These are phyloP conservation scores for Chionodraco myersi DNA, from an alignment of 2,113 vertebrate species.

Conservation along the genomic window DNA sequence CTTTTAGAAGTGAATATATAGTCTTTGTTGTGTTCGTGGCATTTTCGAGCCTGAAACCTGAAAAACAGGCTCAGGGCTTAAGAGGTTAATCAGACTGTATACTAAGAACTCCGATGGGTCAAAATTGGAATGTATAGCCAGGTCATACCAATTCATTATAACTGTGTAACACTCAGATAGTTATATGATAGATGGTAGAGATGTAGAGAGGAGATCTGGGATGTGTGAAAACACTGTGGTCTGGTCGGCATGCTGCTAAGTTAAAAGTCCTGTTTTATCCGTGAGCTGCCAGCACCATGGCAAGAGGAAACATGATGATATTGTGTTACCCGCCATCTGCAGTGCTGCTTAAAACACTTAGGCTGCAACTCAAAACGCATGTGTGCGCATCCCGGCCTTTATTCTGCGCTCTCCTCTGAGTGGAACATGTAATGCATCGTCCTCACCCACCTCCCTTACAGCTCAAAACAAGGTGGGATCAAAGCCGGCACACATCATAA, in stretches of 20 bases:
- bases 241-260: constrained; percentile 53
- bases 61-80: too few species aligned
- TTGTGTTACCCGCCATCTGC: constrained; percentile 75
- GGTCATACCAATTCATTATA: too few species aligned
- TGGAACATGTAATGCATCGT: constrained; percentile 41
- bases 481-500: constrained; percentile 43
- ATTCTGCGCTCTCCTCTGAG: constrained; percentile 4
- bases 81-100: not conserved
- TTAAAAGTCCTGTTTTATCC: constrained; percentile 74
- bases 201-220: constrained; percentile 6
- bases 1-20: too few species aligned
- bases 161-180: too few species aligned
- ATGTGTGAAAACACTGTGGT: constrained; percentile 53
- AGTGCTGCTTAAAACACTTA: constrained; percentile 68
- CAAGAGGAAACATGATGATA: constrained; percentile 73
- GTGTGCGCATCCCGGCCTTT: constrained; percentile 17
- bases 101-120: not conserved
- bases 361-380: constrained; percentile 66
- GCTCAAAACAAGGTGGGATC: constrained; percentile 45
- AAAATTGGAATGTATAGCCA: not conserved
- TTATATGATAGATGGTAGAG: too few species aligned
- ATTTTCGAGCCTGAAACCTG: too few species aligned
- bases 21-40: too few species aligned
- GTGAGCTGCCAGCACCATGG: constrained; percentile 62
- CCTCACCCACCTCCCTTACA: constrained; percentile 10